Conservation (phyloP, 2,113 vertebrate species). For the Ictalurus furcatus region DNA sequence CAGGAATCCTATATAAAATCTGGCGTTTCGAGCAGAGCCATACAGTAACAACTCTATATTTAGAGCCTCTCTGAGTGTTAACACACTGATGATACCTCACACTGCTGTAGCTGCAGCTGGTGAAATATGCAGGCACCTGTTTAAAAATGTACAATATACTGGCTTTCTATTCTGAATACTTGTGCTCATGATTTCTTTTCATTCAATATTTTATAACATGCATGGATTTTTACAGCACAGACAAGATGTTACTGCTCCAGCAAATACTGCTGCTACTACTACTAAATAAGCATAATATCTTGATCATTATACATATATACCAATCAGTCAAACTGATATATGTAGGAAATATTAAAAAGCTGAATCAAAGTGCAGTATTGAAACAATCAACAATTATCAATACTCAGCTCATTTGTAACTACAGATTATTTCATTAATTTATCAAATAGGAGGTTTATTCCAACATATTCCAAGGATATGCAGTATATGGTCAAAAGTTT, state of each 20-base stretch:
- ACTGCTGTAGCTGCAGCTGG: slow-evolving; percentile 33
- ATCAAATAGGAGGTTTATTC: neutral
- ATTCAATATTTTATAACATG: neutral
- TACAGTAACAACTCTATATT: slow-evolving; percentile 38
- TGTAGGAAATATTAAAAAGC: neutral
- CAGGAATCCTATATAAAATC: slow-evolving; percentile 31
- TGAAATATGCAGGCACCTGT: slow-evolving; percentile 29
- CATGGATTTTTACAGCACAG: neutral
- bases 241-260: neutral
- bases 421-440: neutral
- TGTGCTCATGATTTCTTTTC: slow-evolving; percentile 15
- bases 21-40: slow-evolving; percentile 39
- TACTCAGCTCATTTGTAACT: neutral
- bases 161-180: slow-evolving; percentile 19
- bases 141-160: slow-evolving; percentile 35
- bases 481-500: neutral
- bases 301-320: neutral
- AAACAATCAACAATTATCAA: neutral
- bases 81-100: slow-evolving; percentile 39
- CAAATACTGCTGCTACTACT: neutral
- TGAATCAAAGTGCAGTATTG: neutral
- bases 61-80: slow-evolving; percentile 45
- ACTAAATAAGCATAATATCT: neutral
- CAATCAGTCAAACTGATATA: neutral
- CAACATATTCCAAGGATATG: neutral